Conservation (phyloP, 2,888 invertebrate genomes). For the Leptinotarsa rubiginosa region DNA sequence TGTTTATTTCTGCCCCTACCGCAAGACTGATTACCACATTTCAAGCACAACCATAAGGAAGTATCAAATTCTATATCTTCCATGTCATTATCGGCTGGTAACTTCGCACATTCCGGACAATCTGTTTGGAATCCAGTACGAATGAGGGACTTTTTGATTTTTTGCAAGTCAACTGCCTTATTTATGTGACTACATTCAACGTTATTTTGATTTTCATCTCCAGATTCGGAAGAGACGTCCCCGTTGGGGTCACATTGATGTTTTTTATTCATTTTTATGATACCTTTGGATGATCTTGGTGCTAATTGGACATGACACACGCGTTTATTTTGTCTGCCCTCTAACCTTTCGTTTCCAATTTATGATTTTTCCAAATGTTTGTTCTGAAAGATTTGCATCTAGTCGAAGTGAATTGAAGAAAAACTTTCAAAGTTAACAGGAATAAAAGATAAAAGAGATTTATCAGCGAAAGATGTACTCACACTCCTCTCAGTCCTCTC, state of each 20-base stretch:
- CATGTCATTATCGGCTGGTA: conserved; percentile 51
- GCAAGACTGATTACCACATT: conserved; percentile 84
- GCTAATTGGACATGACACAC: conserved; percentile 41
- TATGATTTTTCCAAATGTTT: not conserved
- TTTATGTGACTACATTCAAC: conserved; percentile 77
- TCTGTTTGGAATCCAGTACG: conserved; percentile 68
- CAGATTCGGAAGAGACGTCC: conserved; percentile 79
- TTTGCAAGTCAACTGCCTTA: conserved; percentile 75
- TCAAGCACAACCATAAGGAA: conserved; percentile 82
- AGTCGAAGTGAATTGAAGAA: not conserved
- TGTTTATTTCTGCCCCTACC: conserved; percentile 77
- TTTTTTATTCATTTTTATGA: conserved; percentile 75
- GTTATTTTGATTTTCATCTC: conserved; percentile 74
- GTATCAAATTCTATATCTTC: conserved; percentile 66
- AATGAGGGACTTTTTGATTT: conserved; percentile 69
- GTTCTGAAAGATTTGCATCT: not conserved
- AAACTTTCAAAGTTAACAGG: not conserved
- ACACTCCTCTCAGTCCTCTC: not conserved
- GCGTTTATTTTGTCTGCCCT: conserved; percentile 14
- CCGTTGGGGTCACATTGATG: conserved; percentile 76
- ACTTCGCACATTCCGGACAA: conserved; percentile 65
- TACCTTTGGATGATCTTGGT: conserved; percentile 29
- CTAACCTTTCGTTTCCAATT: conserved; percentile 17
- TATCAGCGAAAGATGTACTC: not conserved
- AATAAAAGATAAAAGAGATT: not conserved